These are phyloP conservation scores for Pachydiplax longipennis DNA, from an alignment of 2,888 invertebrate genomes.

Conservation along the genomic window DNA sequence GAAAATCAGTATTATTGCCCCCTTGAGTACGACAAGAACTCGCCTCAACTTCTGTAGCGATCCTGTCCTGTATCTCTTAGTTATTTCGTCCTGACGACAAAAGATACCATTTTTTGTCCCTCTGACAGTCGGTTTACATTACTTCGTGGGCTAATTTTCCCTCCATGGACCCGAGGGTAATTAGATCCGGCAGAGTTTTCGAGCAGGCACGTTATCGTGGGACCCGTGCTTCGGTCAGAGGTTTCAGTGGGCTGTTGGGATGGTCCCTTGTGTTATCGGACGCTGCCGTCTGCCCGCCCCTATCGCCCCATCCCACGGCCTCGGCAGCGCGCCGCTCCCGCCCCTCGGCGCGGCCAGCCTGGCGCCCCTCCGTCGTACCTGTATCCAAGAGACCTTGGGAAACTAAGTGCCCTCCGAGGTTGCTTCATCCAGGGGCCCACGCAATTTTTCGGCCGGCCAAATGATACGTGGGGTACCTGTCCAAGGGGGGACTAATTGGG, in stretches of 20 bases:
- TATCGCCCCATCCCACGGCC: neutral
- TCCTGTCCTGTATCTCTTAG: too few species aligned
- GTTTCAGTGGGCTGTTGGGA: neutral
- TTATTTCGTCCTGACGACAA: too few species aligned
- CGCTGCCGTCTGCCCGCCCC: conserved; percentile 48
- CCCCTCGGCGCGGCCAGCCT: conserved; percentile 47
- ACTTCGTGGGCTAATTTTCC: too few species aligned
- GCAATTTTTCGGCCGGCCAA: neutral
- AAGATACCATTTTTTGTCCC: too few species aligned
- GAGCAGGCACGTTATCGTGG: neutral
- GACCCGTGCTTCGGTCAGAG: neutral
- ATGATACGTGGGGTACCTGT: neutral
- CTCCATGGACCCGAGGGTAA: neutral
- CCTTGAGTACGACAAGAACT: too few species aligned
- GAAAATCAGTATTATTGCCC: too few species aligned
- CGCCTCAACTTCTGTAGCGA: too few species aligned
- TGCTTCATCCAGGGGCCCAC: conserved; percentile 34
- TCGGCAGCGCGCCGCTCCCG: neutral
- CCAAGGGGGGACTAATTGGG: neutral
- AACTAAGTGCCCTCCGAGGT: conserved; percentile 22
- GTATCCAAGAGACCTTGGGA: conserved; percentile 19
- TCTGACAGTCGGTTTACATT: too few species aligned
- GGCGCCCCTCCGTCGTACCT: conserved; percentile 49
- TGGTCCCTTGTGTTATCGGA: conserved; percentile 53
- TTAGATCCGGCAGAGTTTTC: neutral